A percentile compares a stretch with the other conserved stretches of the same genome.
Evolutionary conservation across 2,797 vertebrate genomes (phyloP).

Genomic region (Hemibagrus guttatus): DNA sequence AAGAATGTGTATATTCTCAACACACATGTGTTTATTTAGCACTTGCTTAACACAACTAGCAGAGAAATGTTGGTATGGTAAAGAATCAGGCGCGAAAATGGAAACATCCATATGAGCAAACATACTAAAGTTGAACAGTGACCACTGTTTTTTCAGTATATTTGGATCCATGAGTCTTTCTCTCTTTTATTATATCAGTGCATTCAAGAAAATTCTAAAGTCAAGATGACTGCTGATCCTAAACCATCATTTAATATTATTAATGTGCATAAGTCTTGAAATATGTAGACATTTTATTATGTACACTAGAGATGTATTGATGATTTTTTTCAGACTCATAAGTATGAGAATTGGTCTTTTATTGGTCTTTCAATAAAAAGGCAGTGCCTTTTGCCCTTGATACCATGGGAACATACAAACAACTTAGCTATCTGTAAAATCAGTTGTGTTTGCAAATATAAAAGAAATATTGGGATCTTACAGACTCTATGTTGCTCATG

Average conservation of each 20-base stretch:
- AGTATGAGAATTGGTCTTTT: background rate
- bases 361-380: background rate
- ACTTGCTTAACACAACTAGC: background rate
- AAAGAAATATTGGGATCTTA: too few relatives aligned
- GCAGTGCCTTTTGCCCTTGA: background rate
- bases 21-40: background rate
- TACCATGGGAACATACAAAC: background rate
- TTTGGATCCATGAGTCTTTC: background rate
- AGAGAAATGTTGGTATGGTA: background rate
- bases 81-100: background rate
- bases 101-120: background rate
- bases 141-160: background rate
- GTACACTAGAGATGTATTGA: background rate
- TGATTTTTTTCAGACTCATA: background rate
- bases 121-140: background rate
- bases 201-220: background rate
- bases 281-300: background rate
- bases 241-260: background rate
- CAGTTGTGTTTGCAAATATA: background rate
- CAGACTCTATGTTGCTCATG: background rate
- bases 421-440: constrained; percentile 8
- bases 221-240: background rate
- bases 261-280: background rate
- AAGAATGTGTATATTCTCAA: background rate
- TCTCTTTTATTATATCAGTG: background rate